Conservation (phyloP, 2,113 vertebrate genomes). For the Herpetotheres cachinnans region DNA sequence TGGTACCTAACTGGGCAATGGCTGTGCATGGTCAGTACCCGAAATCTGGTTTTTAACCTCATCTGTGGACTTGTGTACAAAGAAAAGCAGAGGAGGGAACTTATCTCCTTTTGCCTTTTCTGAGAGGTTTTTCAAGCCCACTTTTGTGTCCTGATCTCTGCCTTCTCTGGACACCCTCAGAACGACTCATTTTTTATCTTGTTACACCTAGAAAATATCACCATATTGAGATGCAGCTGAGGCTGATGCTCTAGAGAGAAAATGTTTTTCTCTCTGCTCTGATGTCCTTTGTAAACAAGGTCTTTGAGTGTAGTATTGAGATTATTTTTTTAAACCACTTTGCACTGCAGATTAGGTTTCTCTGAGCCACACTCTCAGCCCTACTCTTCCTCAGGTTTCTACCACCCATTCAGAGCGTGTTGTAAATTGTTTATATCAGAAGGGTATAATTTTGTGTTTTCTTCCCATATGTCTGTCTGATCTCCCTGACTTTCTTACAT, state of each 20-base stretch:
- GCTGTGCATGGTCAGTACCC: neutral
- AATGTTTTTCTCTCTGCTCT: neutral
- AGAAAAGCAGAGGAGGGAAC: neutral
- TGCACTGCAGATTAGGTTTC: neutral
- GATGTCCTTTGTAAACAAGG: neutral
- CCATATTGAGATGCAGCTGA: neutral
- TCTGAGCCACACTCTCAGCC: neutral
- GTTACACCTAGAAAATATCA: neutral
- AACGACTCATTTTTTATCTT: neutral
- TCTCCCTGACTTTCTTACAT: neutral
- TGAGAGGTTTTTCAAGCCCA: neutral
- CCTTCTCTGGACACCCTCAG: neutral
- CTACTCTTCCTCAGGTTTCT: neutral
- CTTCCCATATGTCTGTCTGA: neutral
- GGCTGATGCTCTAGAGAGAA: neutral
- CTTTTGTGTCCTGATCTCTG: neutral
- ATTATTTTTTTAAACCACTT: neutral
- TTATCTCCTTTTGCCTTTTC: neutral
- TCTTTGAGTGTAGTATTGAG: neutral
- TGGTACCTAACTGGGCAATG: accelerated
- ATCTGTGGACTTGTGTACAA: neutral
- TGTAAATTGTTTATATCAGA: neutral
- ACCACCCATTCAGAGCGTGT: accelerated
- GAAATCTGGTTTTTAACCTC: neutral
- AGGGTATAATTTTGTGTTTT: neutral